Evolutionary conservation across 2,797 vertebrate genomes (phyloP).

Genomic region (Myotis vivesi): DNA sequence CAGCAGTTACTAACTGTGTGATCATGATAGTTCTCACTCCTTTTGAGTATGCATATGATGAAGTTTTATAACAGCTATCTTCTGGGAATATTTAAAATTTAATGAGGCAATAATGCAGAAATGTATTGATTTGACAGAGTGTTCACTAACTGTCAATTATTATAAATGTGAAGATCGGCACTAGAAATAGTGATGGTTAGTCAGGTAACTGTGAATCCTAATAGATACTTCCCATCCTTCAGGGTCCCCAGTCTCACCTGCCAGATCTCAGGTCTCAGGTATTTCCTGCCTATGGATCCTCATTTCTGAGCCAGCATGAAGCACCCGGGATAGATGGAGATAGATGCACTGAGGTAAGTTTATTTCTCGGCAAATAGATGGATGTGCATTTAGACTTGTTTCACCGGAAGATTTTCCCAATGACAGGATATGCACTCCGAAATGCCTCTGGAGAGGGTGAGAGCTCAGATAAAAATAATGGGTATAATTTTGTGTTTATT

Average conservation of each 20-base stretch:
- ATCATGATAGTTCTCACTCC: background rate
- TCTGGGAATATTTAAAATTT: background rate
- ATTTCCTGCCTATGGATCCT: background rate
- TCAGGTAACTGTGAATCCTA: background rate
- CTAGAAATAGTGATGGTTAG: background rate
- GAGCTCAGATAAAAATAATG: background rate
- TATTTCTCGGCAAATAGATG: background rate
- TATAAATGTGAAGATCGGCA: background rate
- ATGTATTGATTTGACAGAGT: background rate
- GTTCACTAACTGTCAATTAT: background rate
- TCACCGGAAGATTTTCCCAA: background rate
- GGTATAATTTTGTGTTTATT: background rate
- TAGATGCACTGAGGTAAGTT: background rate
- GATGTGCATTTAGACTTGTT: background rate
- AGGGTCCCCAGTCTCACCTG: background rate
- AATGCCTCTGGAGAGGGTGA: background rate
- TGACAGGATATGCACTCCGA: background rate
- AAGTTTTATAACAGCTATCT: background rate
- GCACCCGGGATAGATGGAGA: background rate
- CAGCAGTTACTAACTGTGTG: background rate
- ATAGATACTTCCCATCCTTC: background rate
- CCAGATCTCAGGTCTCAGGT: background rate
- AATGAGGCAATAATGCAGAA: background rate
- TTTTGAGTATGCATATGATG: background rate
- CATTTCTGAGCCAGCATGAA: background rate